Percentiles rank a stretch among this genome's conserved stretches.
Conservation (phyloP, 2,888 invertebrate species). For the Clanis bilineata region DNA sequence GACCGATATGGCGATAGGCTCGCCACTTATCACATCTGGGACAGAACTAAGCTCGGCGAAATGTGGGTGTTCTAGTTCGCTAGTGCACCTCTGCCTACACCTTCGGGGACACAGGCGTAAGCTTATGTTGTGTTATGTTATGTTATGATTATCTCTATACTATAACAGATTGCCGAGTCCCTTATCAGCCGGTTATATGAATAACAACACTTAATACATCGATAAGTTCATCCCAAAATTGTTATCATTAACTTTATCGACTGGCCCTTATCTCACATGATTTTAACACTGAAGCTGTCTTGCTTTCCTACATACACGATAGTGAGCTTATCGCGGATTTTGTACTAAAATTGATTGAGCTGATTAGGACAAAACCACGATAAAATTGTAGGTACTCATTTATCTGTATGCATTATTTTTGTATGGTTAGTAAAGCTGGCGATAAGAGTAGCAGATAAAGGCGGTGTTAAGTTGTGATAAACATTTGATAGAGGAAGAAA, state of each 20-base stretch:
- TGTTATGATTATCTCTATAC: constrained; percentile 41
- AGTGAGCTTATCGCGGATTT: constrained; percentile 60
- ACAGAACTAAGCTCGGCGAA: too few species aligned
- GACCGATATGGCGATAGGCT: too few species aligned
- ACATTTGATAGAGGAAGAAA: constrained; percentile 33
- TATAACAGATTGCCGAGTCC: constrained; percentile 45
- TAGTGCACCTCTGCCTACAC: too few species aligned
- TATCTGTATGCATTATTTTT: constrained; percentile 52
- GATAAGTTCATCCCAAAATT: constrained; percentile 47
- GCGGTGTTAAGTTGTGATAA: constrained; percentile 44
- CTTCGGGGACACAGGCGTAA: too few species aligned
- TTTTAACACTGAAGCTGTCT: constrained; percentile 56
- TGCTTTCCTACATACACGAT: constrained; percentile 52
- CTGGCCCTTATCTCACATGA: constrained; percentile 44
- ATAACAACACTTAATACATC: constrained; percentile 50
- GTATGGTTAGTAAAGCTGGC: constrained; percentile 54
- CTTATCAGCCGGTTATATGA: constrained; percentile 47
- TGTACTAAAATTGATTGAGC: constrained; percentile 65
- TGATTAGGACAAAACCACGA: constrained; percentile 56
- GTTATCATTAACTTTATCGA: constrained; percentile 42
- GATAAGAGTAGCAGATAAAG: constrained; percentile 55
- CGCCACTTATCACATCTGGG: too few species aligned
- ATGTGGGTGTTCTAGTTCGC: too few species aligned
- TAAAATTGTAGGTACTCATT: constrained; percentile 30
- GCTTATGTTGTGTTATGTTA: too few species aligned